Evolutionary conservation across 1,140 invertebrate species (phyloP), one percentile per base, ranked within the genome.

Genomic region (Tetramorium alpestre): DNA sequence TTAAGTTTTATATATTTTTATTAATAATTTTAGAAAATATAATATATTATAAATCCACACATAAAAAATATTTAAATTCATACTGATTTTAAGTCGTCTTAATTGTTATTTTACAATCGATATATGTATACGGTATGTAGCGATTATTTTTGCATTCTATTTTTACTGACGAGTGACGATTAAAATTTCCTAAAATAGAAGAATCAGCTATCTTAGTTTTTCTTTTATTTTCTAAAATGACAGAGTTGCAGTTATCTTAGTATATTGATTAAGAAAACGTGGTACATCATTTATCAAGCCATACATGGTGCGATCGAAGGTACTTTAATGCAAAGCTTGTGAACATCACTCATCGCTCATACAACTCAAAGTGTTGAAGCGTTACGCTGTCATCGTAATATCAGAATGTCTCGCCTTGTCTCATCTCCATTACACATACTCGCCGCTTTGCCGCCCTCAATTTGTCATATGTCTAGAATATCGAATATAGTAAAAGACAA

Each of bases 391-490:
- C 80, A 84, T 84, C 69, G 80, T 56, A 75, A 84, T 84, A 84
- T 84, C 80, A 84, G 54, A 84, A 75, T 84, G 80, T 84, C 67
- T 84, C 80, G 54, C 80, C 80, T 75, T 84, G 80, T 84, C 80
- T 84, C 80, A 84, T 84, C 80, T 84, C 80, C 80, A 75, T 84
- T 84, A 84, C 67, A 84, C 69, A 18, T 60, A 62, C 80, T 73
- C 80, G 58, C 72, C 41, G 54, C 80, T 84, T 84, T 75, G 80
- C 41, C 54, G 44, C 8, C 70, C 41, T 84, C 80, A 84, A 84
- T 84, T 84, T 84, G 80, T 84, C 80, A 84, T 82, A 82, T 18
- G 80, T 75, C 80, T 84, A 49, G 56, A 84, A 84, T n/a, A 84
- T 75, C 13, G 41, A 56, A 84, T 84, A 60, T 73, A 84, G 41